phyloP scores from a whole-genome alignment of 2,888 invertebrate species.

The Lottia scabra region DNA sequence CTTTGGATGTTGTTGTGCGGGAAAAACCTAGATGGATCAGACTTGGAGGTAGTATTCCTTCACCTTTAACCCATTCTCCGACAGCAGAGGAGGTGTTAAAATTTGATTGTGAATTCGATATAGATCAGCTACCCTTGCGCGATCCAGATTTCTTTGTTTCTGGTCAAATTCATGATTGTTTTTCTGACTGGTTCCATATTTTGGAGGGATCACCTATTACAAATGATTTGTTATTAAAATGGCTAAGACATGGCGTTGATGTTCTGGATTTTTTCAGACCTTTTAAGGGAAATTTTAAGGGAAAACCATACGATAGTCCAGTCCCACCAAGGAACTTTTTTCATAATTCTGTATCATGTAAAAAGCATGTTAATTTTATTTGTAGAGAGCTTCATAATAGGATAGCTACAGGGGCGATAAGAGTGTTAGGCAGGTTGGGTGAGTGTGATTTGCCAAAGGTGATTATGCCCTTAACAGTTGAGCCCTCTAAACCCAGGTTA shows the following conservation, averaged over 20 bases:
- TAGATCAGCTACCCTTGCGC: conserved; percentile 9
- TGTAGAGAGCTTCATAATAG: conserved; percentile 6
- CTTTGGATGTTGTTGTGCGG: too few species aligned
- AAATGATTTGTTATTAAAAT: background rate
- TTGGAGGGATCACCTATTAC: background rate
- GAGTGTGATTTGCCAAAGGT: conserved; percentile 15
- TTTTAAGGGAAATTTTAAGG: conserved; percentile 24
- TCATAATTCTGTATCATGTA: conserved; percentile 13
- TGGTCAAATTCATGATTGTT: conserved; percentile 9
- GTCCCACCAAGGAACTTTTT: conserved; percentile 21
- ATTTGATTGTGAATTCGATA: background rate
- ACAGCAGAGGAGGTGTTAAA: conserved; percentile 1
- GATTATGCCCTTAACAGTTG: too few species aligned
- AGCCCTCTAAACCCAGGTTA: conserved; percentile 20
- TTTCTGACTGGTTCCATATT: conserved; percentile 1
- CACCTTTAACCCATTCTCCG: background rate
- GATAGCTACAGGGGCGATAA: conserved; percentile 15
- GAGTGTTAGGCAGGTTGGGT: conserved; percentile 11
- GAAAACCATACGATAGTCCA: conserved; percentile 13
- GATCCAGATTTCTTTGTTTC: conserved; percentile 21
- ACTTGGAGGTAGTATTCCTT: conserved; percentile 8
- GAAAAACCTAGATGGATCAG: background rate
- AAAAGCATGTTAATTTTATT: background rate
- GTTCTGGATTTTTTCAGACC: conserved; percentile 10
- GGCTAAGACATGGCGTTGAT: conserved; percentile 18